phyloP scores from a whole-genome alignment of 64 coral and sea anemone species.

The Actinia tenebrosa region DNA sequence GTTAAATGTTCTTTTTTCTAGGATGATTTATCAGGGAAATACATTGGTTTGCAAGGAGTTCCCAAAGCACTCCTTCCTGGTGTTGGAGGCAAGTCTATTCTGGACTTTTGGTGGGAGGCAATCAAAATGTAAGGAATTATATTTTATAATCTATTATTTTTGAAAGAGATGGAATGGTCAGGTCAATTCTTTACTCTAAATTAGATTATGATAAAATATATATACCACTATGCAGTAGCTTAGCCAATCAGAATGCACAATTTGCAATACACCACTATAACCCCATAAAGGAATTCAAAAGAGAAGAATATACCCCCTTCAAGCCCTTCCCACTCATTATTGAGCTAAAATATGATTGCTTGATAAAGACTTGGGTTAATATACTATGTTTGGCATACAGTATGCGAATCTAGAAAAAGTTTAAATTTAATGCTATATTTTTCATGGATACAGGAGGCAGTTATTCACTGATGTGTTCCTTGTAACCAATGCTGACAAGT shows the following conservation, averaged over 20 bases:
- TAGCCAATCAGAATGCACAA: no score
- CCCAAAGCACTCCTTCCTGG: conserved; percentile 36
- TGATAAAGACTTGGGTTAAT: no score
- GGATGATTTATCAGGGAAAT: conserved; percentile 25
- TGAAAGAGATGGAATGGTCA: no score
- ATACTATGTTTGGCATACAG: no score
- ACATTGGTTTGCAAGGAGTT: conserved; percentile 20
- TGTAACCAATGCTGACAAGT: conserved; percentile 48
- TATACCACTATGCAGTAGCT: no score
- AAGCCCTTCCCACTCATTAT: no score
- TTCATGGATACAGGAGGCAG: conserved; percentile 26
- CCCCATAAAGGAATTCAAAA: background rate
- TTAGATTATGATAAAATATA: no score
- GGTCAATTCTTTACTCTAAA: no score
- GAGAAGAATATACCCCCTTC: no score
- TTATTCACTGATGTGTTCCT: conserved; percentile 28
- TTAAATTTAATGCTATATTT: no score
- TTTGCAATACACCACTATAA: background rate
- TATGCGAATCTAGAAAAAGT: no score
- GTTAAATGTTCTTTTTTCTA: background rate
- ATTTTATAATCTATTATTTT: background rate
- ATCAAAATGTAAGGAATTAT: conserved; percentile 25
- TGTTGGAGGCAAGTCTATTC: conserved; percentile 23
- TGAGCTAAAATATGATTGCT: no score
- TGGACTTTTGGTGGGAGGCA: conserved; percentile 43